Conservation (phyloP, 2,797 vertebrate species). For the Tokudaia tokunoshimensis region DNA sequence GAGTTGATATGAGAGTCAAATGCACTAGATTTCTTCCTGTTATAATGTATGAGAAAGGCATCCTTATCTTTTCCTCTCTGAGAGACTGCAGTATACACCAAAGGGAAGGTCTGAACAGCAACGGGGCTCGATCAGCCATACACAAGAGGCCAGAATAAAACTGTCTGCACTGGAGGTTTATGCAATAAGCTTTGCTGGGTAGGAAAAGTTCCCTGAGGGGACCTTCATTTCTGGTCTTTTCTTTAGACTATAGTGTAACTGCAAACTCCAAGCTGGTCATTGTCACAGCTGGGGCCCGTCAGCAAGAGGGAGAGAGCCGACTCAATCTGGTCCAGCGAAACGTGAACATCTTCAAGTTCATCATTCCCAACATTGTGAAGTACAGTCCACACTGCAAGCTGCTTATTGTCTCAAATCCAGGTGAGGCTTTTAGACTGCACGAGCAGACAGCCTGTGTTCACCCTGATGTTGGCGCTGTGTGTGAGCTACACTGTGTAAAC, state of each 20-base stretch:
- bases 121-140: neutral
- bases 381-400: slow-evolving; percentile 97
- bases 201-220: neutral
- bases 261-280: slow-evolving; percentile 97
- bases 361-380: slow-evolving; percentile 98
- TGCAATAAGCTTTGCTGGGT: neutral
- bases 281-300: slow-evolving; percentile 97
- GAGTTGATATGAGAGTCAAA: neutral
- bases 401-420: slow-evolving; percentile 97
- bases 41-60: neutral
- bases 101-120: neutral
- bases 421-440: slow-evolving; percentile 86
- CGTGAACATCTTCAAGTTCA: slow-evolving; percentile 99
- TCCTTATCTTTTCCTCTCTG: neutral
- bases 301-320: slow-evolving; percentile 98
- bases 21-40: neutral
- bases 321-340: slow-evolving; percentile 98
- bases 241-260: slow-evolving; percentile 91
- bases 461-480: neutral
- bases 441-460: neutral
- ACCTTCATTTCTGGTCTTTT: slow-evolving; percentile 11
- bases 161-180: neutral
- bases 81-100: neutral
- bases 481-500: neutral
- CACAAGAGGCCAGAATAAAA: neutral